phyloP scores from a whole-genome alignment of 1,140 invertebrate species.

The Ips typographus region DNA sequence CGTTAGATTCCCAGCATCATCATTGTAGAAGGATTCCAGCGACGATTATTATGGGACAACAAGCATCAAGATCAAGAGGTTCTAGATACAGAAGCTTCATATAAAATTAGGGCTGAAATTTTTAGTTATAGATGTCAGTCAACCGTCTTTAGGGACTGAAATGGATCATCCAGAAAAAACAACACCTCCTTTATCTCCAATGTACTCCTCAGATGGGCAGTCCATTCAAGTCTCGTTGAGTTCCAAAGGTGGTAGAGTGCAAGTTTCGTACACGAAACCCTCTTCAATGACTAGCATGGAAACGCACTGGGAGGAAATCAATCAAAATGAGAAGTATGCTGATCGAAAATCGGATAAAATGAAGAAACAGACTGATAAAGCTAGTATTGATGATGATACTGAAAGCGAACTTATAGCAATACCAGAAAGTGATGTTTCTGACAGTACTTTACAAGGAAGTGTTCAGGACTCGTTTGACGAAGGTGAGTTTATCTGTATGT shows the following conservation, averaged over 20 bases:
- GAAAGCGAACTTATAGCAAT: slow-evolving; percentile 86
- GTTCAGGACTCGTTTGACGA: slow-evolving; percentile 61
- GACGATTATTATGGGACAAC: slow-evolving; percentile 69
- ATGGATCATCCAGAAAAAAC: slow-evolving; percentile 57
- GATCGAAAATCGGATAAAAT: slow-evolving; percentile 44
- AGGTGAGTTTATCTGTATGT: slow-evolving; percentile 41
- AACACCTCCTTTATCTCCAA: slow-evolving; percentile 57
- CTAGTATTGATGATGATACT: slow-evolving; percentile 79
- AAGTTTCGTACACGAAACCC: slow-evolving; percentile 52
- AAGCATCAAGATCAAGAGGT: slow-evolving; percentile 72
- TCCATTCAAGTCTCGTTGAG: slow-evolving; percentile 52
- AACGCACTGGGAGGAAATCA: slow-evolving; percentile 69
- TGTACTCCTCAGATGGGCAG: slow-evolving; percentile 56
- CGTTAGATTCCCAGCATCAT: slow-evolving; percentile 88
- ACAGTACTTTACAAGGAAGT: slow-evolving; percentile 75
- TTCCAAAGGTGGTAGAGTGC: slow-evolving; percentile 54
- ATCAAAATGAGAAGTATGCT: slow-evolving; percentile 46
- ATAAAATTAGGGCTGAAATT: neutral
- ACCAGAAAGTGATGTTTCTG: slow-evolving; percentile 83
- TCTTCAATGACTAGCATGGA: slow-evolving; percentile 62
- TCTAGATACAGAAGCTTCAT: slow-evolving; percentile 1
- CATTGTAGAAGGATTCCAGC: slow-evolving; percentile 79
- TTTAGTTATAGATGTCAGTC: slow-evolving; percentile 66
- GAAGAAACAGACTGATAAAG: slow-evolving; percentile 49
- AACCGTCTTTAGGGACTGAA: slow-evolving; percentile 70